These are phyloP conservation scores for Thysanoteuthis rhombus DNA, from an alignment of 2,888 invertebrate species.

Conservation along the genomic window DNA sequence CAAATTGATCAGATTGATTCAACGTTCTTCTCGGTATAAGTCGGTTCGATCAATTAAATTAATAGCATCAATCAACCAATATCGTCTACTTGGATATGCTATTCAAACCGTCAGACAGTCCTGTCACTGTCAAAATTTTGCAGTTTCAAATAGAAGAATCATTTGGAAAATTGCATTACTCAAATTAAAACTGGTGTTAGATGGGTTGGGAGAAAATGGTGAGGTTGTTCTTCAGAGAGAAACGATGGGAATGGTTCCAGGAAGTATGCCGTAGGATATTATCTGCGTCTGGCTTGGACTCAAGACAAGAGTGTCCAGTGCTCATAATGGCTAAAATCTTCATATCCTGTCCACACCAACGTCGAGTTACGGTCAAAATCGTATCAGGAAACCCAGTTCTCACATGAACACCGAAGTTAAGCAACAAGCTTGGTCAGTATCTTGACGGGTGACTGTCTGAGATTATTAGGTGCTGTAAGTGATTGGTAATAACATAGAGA, in stretches of 20 bases:
- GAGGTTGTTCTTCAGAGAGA: not conserved
- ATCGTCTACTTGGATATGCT: not conserved
- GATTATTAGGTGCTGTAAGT: no score
- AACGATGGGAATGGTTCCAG: not conserved
- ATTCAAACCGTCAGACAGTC: not conserved
- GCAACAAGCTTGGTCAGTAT: no score
- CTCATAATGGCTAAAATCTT: not conserved
- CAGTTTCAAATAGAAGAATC: not conserved
- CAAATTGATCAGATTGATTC: not conserved
- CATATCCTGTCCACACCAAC: not conserved
- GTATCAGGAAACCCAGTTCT: no score
- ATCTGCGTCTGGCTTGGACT: not conserved
- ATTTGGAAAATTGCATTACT: slow-evolving; percentile 12
- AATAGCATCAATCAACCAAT: not conserved
- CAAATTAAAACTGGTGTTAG: not conserved
- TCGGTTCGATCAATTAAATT: not conserved
- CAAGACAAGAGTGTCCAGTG: not conserved
- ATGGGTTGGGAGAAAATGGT: not conserved
- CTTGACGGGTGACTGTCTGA: no score
- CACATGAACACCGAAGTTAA: no score
- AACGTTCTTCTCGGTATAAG: not conserved
- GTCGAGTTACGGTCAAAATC: no score
- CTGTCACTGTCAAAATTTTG: not conserved
- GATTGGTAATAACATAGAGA: no score
- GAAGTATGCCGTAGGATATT: not conserved